Conservation (phyloP, 2,113 vertebrate species). For the Boulengeromyrus knoepffleri region DNA sequence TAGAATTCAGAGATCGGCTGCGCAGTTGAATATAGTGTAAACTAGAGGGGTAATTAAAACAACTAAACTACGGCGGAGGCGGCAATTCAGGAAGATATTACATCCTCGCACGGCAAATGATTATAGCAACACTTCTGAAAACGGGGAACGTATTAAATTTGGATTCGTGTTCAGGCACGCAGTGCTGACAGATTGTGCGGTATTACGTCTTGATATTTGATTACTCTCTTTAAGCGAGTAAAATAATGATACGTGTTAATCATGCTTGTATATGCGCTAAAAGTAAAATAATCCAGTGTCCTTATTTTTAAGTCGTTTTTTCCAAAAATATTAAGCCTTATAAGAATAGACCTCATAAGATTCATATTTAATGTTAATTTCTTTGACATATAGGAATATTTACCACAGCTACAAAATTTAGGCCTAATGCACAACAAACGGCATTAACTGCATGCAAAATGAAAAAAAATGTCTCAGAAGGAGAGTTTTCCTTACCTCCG, state of each 20-base stretch:
- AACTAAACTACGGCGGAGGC: neutral
- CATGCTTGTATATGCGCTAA: neutral
- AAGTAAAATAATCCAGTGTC: neutral
- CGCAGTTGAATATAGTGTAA: constrained; percentile 12
- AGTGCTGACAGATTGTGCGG: neutral
- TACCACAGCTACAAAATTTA: neutral
- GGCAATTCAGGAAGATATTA: neutral
- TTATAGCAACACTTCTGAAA: neutral
- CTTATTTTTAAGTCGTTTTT: neutral
- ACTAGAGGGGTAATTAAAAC: constrained; percentile 17
- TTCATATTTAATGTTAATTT: neutral
- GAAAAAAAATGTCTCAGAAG: neutral
- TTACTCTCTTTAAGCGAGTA: neutral
- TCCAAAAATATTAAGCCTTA: neutral
- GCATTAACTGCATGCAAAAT: neutral
- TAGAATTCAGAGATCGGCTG: constrained; percentile 2
- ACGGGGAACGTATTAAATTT: neutral
- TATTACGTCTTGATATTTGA: neutral
- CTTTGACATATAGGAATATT: neutral
- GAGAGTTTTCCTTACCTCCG: neutral
- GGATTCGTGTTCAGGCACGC: constrained; percentile 1
- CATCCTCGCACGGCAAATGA: neutral
- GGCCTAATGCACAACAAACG: neutral
- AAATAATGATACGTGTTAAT: neutral
- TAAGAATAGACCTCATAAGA: neutral